A percentile compares a stretch with the other conserved stretches of the same genome.
Conservation (phyloP, 2,797 vertebrate species). For the Sylvilagus floridanus region DNA sequence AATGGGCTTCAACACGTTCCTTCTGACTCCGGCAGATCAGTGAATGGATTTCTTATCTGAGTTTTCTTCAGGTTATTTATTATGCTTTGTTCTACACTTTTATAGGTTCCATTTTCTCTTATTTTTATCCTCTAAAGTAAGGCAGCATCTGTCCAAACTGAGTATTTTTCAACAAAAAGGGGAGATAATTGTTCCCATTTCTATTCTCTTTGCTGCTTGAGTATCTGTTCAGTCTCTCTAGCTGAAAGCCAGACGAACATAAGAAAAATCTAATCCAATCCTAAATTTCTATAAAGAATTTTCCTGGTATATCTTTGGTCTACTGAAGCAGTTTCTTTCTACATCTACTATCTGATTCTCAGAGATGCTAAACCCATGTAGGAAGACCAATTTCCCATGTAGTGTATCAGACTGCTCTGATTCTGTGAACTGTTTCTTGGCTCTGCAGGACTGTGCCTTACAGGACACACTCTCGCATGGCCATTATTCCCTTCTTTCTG, state of each 20-base stretch:
- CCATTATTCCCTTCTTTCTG: background rate
- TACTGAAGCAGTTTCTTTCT: background rate
- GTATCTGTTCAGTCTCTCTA: background rate
- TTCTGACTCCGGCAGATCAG: background rate
- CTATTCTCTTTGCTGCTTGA: background rate
- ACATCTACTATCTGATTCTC: background rate
- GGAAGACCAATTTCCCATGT: background rate
- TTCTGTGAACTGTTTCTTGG: background rate
- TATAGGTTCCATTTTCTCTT: background rate
- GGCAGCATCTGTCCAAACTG: background rate
- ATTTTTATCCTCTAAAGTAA: background rate
- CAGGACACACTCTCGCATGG: background rate
- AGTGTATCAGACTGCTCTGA: fast-evolving
- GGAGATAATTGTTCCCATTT: background rate
- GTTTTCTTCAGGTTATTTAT: background rate
- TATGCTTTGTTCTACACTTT: background rate
- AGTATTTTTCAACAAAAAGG: background rate
- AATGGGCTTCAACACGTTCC: background rate
- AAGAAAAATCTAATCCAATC: background rate
- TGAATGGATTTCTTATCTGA: background rate
- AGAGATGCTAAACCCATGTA: background rate
- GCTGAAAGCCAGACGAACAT: background rate
- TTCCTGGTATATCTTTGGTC: background rate
- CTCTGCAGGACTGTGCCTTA: background rate
- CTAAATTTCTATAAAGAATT: background rate